phyloP scores from a whole-genome alignment of 1,140 invertebrate genomes.

The Lucilia cuprina region DNA sequence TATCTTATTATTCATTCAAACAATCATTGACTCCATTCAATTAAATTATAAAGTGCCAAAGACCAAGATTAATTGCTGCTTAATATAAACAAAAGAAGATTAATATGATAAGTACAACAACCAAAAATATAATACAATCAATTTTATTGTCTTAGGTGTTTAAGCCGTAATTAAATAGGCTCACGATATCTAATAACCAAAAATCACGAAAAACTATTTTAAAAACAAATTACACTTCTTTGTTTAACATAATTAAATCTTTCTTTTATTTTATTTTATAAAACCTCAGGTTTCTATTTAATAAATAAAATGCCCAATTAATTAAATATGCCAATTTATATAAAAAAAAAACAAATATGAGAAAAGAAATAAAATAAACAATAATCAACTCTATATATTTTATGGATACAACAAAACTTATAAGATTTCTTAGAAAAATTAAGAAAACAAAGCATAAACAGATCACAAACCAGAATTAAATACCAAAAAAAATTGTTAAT shows the following conservation, averaged over 20 bases:
- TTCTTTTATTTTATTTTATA: neutral
- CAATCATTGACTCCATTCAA: neutral
- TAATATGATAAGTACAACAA: neutral
- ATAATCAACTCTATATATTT: neutral
- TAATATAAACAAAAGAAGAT: neutral
- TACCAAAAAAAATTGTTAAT: neutral
- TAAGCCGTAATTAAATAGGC: slow-evolving; percentile 5
- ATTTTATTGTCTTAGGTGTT: neutral
- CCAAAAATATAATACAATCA: too few relatives aligned
- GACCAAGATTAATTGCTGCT: neutral
- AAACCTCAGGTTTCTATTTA: neutral
- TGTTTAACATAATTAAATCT: neutral
- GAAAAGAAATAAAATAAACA: neutral
- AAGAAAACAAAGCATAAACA: neutral
- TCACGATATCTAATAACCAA: neutral
- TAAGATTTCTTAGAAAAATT: neutral
- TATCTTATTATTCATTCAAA: neutral
- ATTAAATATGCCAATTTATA: neutral
- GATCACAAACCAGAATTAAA: neutral
- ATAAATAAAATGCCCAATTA: neutral
- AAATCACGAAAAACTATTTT: neutral
- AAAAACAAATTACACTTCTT: neutral
- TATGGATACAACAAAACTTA: neutral
- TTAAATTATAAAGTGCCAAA: neutral
- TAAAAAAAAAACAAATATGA: neutral